phyloP scores from a whole-genome alignment of 2,888 invertebrate genomes.

The Lasioglossum vierecki region DNA sequence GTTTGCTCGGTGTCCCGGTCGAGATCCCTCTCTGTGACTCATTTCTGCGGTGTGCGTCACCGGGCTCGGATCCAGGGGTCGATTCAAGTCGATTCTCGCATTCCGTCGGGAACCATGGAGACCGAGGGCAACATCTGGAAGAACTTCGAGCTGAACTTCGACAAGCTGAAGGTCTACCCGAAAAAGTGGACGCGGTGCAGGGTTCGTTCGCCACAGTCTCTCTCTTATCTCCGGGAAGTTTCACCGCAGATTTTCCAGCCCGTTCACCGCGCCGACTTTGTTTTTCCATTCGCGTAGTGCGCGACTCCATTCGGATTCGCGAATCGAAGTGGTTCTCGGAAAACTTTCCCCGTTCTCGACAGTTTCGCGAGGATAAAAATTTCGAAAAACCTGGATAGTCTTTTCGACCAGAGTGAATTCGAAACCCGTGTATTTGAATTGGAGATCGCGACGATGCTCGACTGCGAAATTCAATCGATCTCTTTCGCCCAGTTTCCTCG shows the following conservation, averaged over 20 bases:
- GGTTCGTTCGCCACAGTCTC: slow-evolving; percentile 57
- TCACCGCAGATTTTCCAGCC: background rate
- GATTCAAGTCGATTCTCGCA: background rate
- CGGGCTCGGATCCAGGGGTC: background rate
- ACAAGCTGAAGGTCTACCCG: slow-evolving; percentile 73
- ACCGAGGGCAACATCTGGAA: slow-evolving; percentile 74
- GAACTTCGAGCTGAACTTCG: slow-evolving; percentile 70
- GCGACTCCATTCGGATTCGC: background rate
- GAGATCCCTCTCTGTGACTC: slow-evolving; percentile 40
- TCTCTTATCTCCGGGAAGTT: background rate
- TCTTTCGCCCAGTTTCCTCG: background rate
- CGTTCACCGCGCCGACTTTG: background rate
- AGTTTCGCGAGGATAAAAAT: background rate
- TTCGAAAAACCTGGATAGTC: background rate
- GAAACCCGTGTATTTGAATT: background rate
- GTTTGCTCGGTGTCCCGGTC: slow-evolving; percentile 28
- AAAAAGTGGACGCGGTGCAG: slow-evolving; percentile 73
- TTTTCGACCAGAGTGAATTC: background rate
- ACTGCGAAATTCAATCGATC: background rate
- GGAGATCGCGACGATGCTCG: background rate
- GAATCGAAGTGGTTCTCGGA: background rate
- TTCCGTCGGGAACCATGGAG: slow-evolving; percentile 61
- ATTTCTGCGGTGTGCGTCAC: slow-evolving; percentile 38
- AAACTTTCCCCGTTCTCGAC: background rate
- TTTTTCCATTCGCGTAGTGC: background rate